Evolutionary conservation across 2,888 invertebrate genomes (phyloP), one percentile per base, ranked within the genome.

Genomic region (Epinotia bilunana): DNA sequence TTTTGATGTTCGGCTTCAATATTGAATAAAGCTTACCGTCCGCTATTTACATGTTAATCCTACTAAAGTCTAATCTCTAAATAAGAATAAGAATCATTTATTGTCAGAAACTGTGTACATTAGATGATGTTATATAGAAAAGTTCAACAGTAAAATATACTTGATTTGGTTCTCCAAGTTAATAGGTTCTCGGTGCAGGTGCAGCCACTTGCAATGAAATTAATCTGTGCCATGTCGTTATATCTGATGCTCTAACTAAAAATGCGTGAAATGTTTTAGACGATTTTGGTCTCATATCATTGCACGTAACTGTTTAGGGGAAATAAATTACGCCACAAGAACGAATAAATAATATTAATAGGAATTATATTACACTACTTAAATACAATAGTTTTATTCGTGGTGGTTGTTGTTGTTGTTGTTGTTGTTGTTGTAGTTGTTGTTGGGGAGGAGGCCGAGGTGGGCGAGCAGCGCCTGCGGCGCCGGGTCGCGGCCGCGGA

Each of bases 401-500:
- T 9, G 53, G 23, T 9, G 53, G 6, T 64, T 80, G 7, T 46
- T 46, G 46, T 83, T 75, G 77, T 87, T 87, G 74, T 88, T 93
- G 76, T 93, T 93, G 28, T 55, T 1, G 57, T 20, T 20, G 20
- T 20, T 20, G 33, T 85, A 83, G 77, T 87, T 87, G 74, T 88
- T 93, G 76, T 93, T 93, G 28, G 33, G 1, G 57, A n/a, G 23
- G 77, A 95, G 86, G 57, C 95, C 95, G 64, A 96, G 91, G 76
- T 95, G 95, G 80, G 95, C 96, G 0, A 98, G 89, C 57, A 98
- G 90, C 0, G 98, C 97, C 84, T 97, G 96, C 0, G 97, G 96
- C 1, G 97, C 97, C 0, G 99, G 99, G 91, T 99, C 99, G 68
- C 99, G 95, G 0, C 99, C 99, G 78, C 98, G 95, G 91, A 99